Evolutionary conservation across 2,797 vertebrate genomes (phyloP), one percentile per base, ranked within the genome.

Genomic region (Rhinichthys osculus): DNA sequence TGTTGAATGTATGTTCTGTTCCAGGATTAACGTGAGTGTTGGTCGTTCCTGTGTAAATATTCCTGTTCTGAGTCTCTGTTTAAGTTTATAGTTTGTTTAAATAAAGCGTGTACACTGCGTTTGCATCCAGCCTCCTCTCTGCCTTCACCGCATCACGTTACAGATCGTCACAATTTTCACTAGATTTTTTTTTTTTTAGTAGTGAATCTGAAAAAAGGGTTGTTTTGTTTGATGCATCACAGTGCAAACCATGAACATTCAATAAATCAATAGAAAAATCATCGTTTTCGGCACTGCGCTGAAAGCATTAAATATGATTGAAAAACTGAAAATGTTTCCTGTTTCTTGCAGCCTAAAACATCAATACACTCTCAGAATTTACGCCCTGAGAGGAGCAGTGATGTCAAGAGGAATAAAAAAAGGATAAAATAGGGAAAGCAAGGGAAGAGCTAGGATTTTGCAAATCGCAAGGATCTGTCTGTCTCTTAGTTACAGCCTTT

Each of bases 391-490:
- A 38, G 9, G 21, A 17, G 73, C 50, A 30, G 80, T 38, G 27
- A 9, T 40, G 52, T 71, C 73, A 83, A 50, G 17, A 47, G 38
- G 27, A 50, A 69, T 67, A n/a, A 72, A 54, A 83, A 27, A 35
- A 21, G 17, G 4, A 35, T 4, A 40, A 62, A 33, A 21, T 30
- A 17, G 33, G 42, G 13, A 2, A 23, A 67, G 73, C 9, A n/a
- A 62, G 35, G 40, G 35, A 57, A 66, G 40, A 13, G 7, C 27
- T 33, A 21, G 23, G 47, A 38, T 33, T 62, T 73, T 78, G 54
- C 66, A 66, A 81, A 83, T 77, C 77, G 74, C 76, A 62, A 30
- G 9, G 62, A 82, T 85, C 62, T 66, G 87, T 78, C 85, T 27
- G n/a, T 50, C 78, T 84, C 35, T 16, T 64, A 59, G 57, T 78